These are phyloP conservation scores for Ectropis grisescens DNA, from an alignment of 1,140 invertebrate species.

Conservation along the genomic window DNA sequence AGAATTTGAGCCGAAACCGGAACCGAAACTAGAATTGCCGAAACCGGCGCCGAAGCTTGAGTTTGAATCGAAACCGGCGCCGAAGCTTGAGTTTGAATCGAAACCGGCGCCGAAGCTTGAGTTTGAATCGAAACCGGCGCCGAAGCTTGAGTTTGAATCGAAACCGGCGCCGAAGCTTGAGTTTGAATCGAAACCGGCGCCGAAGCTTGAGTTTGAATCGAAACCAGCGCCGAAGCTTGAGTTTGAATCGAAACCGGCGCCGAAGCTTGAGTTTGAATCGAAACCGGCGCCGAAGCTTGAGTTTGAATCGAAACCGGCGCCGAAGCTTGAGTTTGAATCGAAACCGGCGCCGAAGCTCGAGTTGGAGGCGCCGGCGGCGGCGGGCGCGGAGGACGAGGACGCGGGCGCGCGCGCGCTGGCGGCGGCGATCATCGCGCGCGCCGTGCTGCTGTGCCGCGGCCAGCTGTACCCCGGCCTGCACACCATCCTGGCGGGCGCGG, in stretches of 20 bases:
- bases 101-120: no score
- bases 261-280: slow-evolving; percentile 10
- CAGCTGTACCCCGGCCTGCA: slow-evolving; percentile 76
- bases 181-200: no score
- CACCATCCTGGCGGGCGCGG: slow-evolving; percentile 67
- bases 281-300: slow-evolving; percentile 20
- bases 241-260: slow-evolving; percentile 8
- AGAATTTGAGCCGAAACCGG: no score
- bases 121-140: no score
- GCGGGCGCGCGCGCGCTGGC: slow-evolving; percentile 18
- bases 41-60: no score
- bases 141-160: no score
- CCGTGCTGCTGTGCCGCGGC: slow-evolving; percentile 40
- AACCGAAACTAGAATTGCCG: no score
- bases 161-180: no score
- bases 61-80: no score
- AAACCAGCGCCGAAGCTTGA: no score
- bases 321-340: slow-evolving; percentile 2
- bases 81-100: no score
- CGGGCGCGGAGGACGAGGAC: slow-evolving; percentile 5
- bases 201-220: no score
- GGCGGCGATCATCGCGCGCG: slow-evolving; percentile 51
- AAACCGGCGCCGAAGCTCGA: slow-evolving; percentile 6
- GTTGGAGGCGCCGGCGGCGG: slow-evolving; percentile 1
- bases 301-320: slow-evolving; percentile 6